These are phyloP conservation scores for Merodon equestris DNA, from an alignment of 2,888 invertebrate genomes.

Conservation along the genomic window DNA sequence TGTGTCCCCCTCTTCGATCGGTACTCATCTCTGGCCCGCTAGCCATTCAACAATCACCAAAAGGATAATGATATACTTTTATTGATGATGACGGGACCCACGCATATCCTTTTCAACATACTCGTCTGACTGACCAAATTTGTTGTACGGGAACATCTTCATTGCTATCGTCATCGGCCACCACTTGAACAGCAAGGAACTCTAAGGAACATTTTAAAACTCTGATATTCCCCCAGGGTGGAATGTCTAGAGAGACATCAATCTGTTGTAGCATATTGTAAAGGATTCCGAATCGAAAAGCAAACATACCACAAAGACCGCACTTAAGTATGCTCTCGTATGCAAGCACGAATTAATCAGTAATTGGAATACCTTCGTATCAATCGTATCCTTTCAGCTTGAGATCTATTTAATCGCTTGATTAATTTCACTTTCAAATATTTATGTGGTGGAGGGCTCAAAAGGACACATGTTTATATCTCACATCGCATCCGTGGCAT, in stretches of 20 bases:
- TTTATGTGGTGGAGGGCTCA: not conserved
- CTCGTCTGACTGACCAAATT: too few relatives aligned
- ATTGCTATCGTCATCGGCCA: slow-evolving; percentile 32
- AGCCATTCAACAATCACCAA: slow-evolving; percentile 41
- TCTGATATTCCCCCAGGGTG: slow-evolving; percentile 28
- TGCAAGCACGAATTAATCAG: slow-evolving; percentile 61
- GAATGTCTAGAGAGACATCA: slow-evolving; percentile 6
- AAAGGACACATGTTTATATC: slow-evolving; percentile 57
- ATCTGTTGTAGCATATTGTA: slow-evolving; percentile 22
- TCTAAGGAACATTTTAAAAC: slow-evolving; percentile 41
- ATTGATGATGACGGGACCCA: slow-evolving; percentile 58
- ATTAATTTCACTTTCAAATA: slow-evolving; percentile 58
- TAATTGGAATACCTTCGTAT: slow-evolving; percentile 60
- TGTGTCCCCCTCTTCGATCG: not conserved
- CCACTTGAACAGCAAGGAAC: slow-evolving; percentile 36
- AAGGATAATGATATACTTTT: slow-evolving; percentile 59
- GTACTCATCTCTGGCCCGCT: slow-evolving; percentile 47
- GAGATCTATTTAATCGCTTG: slow-evolving; percentile 50
- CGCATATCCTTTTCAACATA: slow-evolving; percentile 65
- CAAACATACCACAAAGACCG: slow-evolving; percentile 39
- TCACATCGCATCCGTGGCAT: not conserved
- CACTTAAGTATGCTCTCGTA: slow-evolving; percentile 47
- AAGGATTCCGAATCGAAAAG: slow-evolving; percentile 49
- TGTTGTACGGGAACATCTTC: slow-evolving; percentile 47
- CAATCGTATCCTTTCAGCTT: slow-evolving; percentile 14